Base-by-base conservation (phyloP, 2,888 invertebrate species). In the Steinernema scapterisci region DNA sequence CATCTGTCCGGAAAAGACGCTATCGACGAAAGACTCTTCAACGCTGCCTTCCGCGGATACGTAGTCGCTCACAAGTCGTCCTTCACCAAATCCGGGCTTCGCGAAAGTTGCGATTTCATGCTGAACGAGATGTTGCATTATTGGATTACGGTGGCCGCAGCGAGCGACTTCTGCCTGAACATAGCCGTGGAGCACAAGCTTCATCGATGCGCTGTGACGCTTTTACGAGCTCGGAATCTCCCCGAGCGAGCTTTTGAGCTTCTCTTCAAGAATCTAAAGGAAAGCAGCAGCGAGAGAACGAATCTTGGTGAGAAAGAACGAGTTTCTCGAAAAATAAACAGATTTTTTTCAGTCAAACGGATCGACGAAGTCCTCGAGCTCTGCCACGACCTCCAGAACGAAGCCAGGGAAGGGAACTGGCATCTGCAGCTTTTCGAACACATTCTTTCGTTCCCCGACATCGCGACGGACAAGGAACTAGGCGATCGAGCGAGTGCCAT, bases 111-210 rank as follows among this genome's bases (percentile, higher is more conserved):
- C 52, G 82, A 83, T 56, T 25, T 43, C 16, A 72, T 76, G 21
- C 72, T 83, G 23, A 52, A 75, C 75, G 78, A 80, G 6, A 27
- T 80, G 0, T 74, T 85, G 0, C 54, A 56, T 3, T 84, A 81
- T 75, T 85, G 85, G 85, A 75, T 84, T 19, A 81, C 84, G 3
- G 73, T 83, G 5, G 85, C 83, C 9, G 76, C 84, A 0, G 63
- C 75, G 7, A 81, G 76, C 13, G 85, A 85, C 73, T 77, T 73
- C 71, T 85, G 85, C 74, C 73, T 85, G 70, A 85, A 85, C 72
- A 54, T 78, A 7, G 79, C 80, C 5, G 79, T 82, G 11, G 78
- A 76, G 1, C 70, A 46, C 5, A 73, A 72, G 5, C 74, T 79
- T 1, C n/a, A 76, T 45, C 51, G 74, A 38, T 70, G 72, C 25